Percentiles rank a stretch among this genome's conserved stretches.
These are phyloP conservation scores for Centropus bengalensis DNA, from an alignment of 2,113 vertebrate genomes.

Conservation along the genomic window DNA sequence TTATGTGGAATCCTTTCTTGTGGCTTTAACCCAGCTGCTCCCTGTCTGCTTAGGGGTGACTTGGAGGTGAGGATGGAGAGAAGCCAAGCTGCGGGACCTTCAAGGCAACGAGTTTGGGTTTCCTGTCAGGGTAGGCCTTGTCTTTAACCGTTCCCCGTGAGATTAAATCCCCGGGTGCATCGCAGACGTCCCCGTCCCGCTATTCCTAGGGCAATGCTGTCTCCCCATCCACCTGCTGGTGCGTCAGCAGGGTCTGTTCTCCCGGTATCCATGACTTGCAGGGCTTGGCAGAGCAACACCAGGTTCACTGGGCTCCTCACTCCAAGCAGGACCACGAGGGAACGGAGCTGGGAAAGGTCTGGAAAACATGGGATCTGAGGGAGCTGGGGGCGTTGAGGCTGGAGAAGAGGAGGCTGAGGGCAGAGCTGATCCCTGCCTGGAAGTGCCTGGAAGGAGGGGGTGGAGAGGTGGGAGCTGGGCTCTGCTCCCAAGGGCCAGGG, in stretches of 20 bases:
- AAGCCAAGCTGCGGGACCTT: background rate
- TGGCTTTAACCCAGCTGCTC: conserved; percentile 1
- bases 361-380: too few relatives aligned
- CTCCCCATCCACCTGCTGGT: background rate
- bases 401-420: too few relatives aligned
- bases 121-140: background rate
- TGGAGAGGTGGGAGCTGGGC: too few relatives aligned
- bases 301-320: too few relatives aligned
- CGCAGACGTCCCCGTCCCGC: background rate
- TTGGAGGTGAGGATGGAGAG: background rate
- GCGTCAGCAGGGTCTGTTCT: fast-evolving
- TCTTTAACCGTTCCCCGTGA: background rate
- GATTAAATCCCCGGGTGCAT: background rate
- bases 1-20: background rate
- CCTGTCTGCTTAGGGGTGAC: background rate
- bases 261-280: fast-evolving
- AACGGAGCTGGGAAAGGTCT: too few relatives aligned
- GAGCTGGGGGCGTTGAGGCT: too few relatives aligned
- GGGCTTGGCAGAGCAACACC: background rate
- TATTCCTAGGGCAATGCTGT: background rate
- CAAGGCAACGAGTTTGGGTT: background rate
- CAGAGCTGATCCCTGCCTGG: too few relatives aligned
- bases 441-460: too few relatives aligned
- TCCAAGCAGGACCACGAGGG: too few relatives aligned
- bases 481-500: too few relatives aligned